Base-by-base conservation (phyloP, 2,113 vertebrate species). In the Anarrhichthys ocellatus region DNA sequence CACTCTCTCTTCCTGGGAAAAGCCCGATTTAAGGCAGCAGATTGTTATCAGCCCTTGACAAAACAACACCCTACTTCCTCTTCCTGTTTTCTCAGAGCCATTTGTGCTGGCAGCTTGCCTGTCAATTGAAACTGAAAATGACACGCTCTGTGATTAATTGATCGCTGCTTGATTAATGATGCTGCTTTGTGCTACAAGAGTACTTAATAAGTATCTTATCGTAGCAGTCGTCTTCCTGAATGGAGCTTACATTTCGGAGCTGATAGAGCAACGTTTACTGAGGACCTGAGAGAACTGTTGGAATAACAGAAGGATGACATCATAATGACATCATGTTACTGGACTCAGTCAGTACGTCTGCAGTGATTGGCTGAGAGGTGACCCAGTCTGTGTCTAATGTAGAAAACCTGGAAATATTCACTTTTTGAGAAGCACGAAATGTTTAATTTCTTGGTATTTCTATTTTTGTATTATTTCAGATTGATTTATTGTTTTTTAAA, bases 61-160 rank as follows among this genome's bases (percentile, higher is more conserved):
- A 32, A 29, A 52, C 61, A 38, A 73, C 54, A 29, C 44, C 56
- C 38, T 20, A 65, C 79, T 82, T 80, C 78, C 86, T 88, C 78
- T 89, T 87, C 88, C 84, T 85, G 59, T 84, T 82, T 66, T 59
- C 79, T 76, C 36, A 76, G 75, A 9, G 5, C 69, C 42, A 59
- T 78, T 82, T 56, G 74, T 75, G 70, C 48, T 74, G 40, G 0
- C 77, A 0, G 73, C 34, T 24, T n/a, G 4, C 14, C 71, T 50
- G 46, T 44, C 8, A 52, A 54, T 24, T n/a, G 52, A 56, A 27
- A 56, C 20, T 22, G 50, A 22, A n/a, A 22, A 22, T n/a, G 10
- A 56, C 52, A 10, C 14, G 10, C 7, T 29, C 65, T 2, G 54
- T 68, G 52, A 63, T 68, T 63, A 36, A 74, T 14, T 14, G 46